Conservation (phyloP, 2,888 invertebrate species). For the Leptura quadrifasciata region DNA sequence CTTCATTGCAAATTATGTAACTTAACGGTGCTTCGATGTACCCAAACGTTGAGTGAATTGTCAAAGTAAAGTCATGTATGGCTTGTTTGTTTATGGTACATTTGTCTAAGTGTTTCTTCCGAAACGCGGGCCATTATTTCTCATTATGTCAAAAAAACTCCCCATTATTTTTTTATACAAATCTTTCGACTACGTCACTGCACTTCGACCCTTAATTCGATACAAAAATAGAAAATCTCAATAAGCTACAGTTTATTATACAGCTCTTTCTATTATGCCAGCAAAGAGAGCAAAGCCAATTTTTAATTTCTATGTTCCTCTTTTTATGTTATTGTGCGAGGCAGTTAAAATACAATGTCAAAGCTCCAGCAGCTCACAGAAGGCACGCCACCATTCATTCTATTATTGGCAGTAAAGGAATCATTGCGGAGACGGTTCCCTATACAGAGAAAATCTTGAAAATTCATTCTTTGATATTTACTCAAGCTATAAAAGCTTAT, state of each 20-base stretch:
- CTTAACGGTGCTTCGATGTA: too few relatives aligned
- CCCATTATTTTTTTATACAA: too few relatives aligned
- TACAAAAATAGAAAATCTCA: not conserved
- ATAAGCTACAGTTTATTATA: not conserved
- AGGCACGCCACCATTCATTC: not conserved
- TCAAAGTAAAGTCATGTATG: too few relatives aligned
- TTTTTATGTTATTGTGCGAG: not conserved
- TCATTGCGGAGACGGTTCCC: not conserved
- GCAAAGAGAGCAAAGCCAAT: not conserved
- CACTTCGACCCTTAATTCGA: not conserved
- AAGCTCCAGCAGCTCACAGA: conserved; percentile 11
- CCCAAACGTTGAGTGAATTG: too few relatives aligned
- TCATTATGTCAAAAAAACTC: too few relatives aligned
- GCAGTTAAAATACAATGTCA: conserved; percentile 11
- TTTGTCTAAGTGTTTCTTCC: too few relatives aligned
- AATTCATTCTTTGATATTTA: conserved; percentile 37
- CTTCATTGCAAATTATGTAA: too few relatives aligned
- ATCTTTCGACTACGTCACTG: too few relatives aligned
- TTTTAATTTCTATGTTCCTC: conserved; percentile 6
- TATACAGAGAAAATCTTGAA: conserved; percentile 9
- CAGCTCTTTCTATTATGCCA: not conserved
- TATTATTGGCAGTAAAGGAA: conserved; percentile 14
- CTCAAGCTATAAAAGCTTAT: conserved; percentile 35
- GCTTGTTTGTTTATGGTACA: too few relatives aligned
- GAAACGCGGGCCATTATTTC: too few relatives aligned